Base-by-base conservation (phyloP, 2,113 vertebrate genomes). In the Orthonyx spaldingii region DNA sequence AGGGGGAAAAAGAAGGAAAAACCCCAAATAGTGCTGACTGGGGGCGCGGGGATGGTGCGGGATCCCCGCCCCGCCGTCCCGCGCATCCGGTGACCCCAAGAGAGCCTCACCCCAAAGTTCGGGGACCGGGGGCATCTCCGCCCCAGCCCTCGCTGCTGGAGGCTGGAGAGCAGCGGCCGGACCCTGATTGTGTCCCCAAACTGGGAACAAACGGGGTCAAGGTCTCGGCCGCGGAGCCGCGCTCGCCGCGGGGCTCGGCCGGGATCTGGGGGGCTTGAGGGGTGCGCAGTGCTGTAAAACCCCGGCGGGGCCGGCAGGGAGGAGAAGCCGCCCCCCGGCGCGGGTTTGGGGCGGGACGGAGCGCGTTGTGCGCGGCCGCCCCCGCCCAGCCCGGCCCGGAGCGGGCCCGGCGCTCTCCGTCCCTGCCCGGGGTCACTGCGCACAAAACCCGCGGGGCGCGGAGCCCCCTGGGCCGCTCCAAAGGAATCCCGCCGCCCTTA, bases 321-420 rank as follows among this genome's bases (percentile, higher is more conserved):
- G 90, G n/a, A 76, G 77, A 20, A 60, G 20, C 42, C 44, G 20
- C 61, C 80, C 71, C 63, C 15, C 37, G 27, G 50, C 59, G 65
- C 70, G 18, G 64, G 18, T 63, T 64, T 30, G 46, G 7, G 91
- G 78, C 82, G 60, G 13, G 66, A 61, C 16, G 20, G 79, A 37
- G 50, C 32, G 71, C 84, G 52, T 55, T 56, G 71, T 78, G 89
- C 93, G 80, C 90, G 91, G 84, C 93, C 88, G 87, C 72, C 66
- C 17, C 53, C 6, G 27, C 77, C 8, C 63, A 5, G 42, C 28
- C 18, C 79, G 32, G 66, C 80, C 66, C 5, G n/a, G 3, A 39
- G 64, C 42, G 3, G 14, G 5, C 7, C 63, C 47, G 15, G 59
- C 27, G 9, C 44, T 2, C 21, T 1, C 56, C 35, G 27, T 6